Evolutionary conservation across 1,140 invertebrate genomes (phyloP).

Genomic region (Macrobrachium nipponense): DNA sequence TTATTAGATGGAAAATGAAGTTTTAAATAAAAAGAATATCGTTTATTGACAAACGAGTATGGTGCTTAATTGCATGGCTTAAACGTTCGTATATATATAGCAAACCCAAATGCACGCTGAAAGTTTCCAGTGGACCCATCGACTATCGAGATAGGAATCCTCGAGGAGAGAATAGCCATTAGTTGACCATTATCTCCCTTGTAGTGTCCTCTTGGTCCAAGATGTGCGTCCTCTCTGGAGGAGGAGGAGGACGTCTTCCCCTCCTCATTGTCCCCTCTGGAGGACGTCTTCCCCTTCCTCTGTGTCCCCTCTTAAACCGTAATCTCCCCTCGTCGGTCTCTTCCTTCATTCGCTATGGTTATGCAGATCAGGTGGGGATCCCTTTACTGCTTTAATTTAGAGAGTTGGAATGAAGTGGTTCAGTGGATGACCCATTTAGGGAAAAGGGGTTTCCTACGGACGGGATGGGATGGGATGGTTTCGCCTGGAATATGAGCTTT

Average conservation of each 20-base stretch:
- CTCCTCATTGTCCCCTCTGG: background rate
- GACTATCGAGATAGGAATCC: too few species aligned
- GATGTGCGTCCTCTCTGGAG: background rate
- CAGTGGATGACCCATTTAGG: slow-evolving; percentile 41
- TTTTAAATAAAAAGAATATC: too few species aligned
- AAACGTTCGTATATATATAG: too few species aligned
- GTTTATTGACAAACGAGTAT: too few species aligned
- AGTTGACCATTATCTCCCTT: background rate
- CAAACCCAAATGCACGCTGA: too few species aligned
- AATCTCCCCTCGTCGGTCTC: background rate
- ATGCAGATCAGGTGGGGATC: slow-evolving; percentile 45
- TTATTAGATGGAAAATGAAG: too few species aligned
- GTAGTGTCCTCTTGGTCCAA: background rate
- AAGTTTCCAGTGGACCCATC: too few species aligned
- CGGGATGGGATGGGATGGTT: background rate
- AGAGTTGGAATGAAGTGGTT: slow-evolving; percentile 13
- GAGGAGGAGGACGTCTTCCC: background rate
- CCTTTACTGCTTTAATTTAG: slow-evolving; percentile 48
- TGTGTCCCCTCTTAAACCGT: background rate
- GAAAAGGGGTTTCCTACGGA: background rate
- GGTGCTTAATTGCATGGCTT: too few species aligned
- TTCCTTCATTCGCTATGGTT: slow-evolving; percentile 51
- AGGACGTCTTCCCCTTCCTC: background rate
- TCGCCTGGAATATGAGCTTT: background rate
- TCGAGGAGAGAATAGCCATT: too few species aligned